Evolutionary conservation across 2,888 invertebrate genomes (phyloP).

Genomic region (Ennomos erosarius): DNA sequence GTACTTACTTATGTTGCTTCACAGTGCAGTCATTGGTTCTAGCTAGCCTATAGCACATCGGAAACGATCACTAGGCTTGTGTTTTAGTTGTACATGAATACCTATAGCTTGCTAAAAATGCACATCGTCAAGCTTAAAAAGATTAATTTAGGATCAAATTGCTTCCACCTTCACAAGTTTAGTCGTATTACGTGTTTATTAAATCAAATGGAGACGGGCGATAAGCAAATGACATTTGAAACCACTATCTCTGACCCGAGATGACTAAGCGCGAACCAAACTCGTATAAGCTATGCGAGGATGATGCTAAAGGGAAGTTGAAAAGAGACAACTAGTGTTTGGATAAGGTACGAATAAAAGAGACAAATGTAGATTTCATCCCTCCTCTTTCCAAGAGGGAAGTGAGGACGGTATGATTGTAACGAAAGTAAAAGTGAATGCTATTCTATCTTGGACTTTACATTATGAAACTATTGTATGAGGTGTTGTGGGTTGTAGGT

Average conservation of each 20-base stretch:
- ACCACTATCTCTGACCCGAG: constrained; percentile 69
- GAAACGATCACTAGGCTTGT: too few species aligned
- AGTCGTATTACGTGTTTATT: constrained; percentile 42
- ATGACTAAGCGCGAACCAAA: constrained; percentile 75
- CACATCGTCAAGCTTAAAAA: too few species aligned
- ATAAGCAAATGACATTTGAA: constrained; percentile 71
- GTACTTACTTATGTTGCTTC: too few species aligned
- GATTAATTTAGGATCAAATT: background rate
- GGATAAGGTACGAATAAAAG: constrained; percentile 45
- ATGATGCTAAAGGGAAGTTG: constrained; percentile 59
- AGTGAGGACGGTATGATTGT: constrained; percentile 64
- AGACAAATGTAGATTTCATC: constrained; percentile 50
- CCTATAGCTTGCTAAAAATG: too few species aligned
- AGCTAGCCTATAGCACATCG: too few species aligned
- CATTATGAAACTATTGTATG: constrained; percentile 57
- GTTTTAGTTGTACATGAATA: too few species aligned
- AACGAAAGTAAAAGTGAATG: constrained; percentile 79
- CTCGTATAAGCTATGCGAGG: constrained; percentile 64
- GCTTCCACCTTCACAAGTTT: constrained; percentile 11
- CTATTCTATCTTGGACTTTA: constrained; percentile 62
- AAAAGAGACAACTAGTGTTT: constrained; percentile 50
- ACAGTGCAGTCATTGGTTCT: constrained; percentile 3
- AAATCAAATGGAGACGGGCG: constrained; percentile 38
- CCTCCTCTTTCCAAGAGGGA: constrained; percentile 65
- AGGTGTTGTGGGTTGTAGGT: constrained; percentile 42